These are phyloP conservation scores for Drosophila austrosaltans DNA, from an alignment of 2,888 invertebrate species.

Conservation along the genomic window DNA sequence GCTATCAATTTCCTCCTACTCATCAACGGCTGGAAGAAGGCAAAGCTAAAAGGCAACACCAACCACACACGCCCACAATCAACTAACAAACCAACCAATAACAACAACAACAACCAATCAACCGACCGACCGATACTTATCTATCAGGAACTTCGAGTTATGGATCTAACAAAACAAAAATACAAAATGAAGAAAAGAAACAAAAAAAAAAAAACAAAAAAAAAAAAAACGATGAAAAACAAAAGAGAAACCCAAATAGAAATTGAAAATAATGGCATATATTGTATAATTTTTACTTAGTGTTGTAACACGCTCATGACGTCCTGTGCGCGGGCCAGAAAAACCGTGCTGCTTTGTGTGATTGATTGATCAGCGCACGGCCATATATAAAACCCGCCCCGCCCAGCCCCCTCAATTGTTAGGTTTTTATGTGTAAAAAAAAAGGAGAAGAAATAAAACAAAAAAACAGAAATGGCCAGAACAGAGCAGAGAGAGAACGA, in stretches of 20 bases:
- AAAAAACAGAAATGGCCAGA: constrained; percentile 15
- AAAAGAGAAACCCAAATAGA: neutral
- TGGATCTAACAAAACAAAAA: neutral
- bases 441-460: constrained; percentile 20
- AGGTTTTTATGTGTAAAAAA: constrained; percentile 59
- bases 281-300: constrained; percentile 78
- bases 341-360: constrained; percentile 64
- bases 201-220: neutral
- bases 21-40: constrained; percentile 36
- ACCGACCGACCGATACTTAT: constrained; percentile 69
- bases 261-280: constrained; percentile 64
- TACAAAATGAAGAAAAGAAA: neutral
- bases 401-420: constrained; percentile 31
- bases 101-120: constrained; percentile 40
- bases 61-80: constrained; percentile 25
- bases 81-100: constrained; percentile 23
- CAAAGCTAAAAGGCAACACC: constrained; percentile 48
- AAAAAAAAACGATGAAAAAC: neutral
- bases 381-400: constrained; percentile 19
- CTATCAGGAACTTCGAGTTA: constrained; percentile 69
- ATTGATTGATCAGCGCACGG: constrained; percentile 9
- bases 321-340: constrained; percentile 72
- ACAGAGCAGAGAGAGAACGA: constrained; percentile 44
- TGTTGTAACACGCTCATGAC: constrained; percentile 77
- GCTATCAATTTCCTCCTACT: constrained; percentile 53